Evolutionary conservation across 2,888 invertebrate species (phyloP).

Genomic region (Cheilosia scutellata): DNA sequence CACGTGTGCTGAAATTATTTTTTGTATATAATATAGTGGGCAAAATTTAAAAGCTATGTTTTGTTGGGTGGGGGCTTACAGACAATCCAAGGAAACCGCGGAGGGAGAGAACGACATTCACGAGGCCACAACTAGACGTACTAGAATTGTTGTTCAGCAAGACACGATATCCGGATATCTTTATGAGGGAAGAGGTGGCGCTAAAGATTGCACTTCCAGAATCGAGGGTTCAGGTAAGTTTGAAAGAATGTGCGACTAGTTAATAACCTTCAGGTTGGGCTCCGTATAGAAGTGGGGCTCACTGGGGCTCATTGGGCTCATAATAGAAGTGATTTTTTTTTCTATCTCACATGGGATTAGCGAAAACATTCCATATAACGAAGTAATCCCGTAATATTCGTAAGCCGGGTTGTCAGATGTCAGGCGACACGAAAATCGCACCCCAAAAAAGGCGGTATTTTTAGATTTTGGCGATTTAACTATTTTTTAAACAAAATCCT

Average conservation of each 20-base stretch:
- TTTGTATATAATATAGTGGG: not conserved
- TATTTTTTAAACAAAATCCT: no score
- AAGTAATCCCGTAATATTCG: no score
- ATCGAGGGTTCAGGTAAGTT: constrained; percentile 96
- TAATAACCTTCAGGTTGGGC: no score
- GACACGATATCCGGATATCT: constrained; percentile 98
- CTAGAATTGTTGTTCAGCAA: constrained; percentile 95
- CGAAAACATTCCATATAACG: no score
- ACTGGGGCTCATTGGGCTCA: no score
- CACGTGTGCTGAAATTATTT: constrained; percentile 31
- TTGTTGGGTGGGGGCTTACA: constrained; percentile 72
- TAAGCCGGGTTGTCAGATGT: no score
- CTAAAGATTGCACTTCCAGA: constrained; percentile 97
- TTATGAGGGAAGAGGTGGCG: constrained; percentile 98
- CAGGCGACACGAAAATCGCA: no score
- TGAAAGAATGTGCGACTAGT: not conserved
- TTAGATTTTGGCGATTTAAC: no score
- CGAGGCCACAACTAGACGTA: constrained; percentile 95
- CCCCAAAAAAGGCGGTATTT: no score
- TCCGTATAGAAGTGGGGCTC: no score
- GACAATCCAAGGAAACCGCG: constrained; percentile 93
- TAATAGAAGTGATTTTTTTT: no score
- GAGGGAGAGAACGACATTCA: constrained; percentile 97
- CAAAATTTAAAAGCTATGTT: constrained; percentile 61
- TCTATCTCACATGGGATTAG: no score